A percentile compares a stretch with the other conserved stretches of the same genome.
Evolutionary conservation across 2,113 vertebrate genomes (phyloP).

Genomic region (Corydoras sp.): DNA sequence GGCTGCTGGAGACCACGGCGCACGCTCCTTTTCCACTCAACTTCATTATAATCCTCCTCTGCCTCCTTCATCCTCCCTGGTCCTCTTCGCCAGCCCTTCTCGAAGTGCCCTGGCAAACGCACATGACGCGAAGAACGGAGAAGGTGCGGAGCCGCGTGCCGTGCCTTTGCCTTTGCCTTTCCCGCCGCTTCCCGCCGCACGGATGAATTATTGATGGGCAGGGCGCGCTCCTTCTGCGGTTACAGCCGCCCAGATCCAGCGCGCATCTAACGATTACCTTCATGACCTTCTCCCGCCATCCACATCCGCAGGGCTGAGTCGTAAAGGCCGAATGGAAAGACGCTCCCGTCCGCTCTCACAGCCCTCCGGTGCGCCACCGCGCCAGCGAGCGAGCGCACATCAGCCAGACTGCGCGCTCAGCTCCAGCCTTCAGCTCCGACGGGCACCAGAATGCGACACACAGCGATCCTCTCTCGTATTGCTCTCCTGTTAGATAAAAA

Average conservation of each 20-base stretch:
- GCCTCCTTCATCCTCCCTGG: slow-evolving; percentile 78
- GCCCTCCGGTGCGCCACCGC: slow-evolving; percentile 24
- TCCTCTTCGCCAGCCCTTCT: slow-evolving; percentile 69
- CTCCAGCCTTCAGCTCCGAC: slow-evolving; percentile 21
- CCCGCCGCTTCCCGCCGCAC: slow-evolving; percentile 52
- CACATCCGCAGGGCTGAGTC: slow-evolving; percentile 35
- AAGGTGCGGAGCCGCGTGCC: slow-evolving; percentile 47
- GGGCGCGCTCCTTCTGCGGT: slow-evolving; percentile 45
- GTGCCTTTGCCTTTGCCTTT: slow-evolving; percentile 38
- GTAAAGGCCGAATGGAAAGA: slow-evolving; percentile 32
- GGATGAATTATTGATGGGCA: slow-evolving; percentile 58
- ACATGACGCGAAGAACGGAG: slow-evolving; percentile 65
- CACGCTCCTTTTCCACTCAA: slow-evolving; percentile 90
- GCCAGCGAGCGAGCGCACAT: slow-evolving; percentile 11
- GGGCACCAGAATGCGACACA: slow-evolving; percentile 18
- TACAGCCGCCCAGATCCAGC: slow-evolving; percentile 44
- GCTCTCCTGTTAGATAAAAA: background rate
- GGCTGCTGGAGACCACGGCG: slow-evolving; percentile 84
- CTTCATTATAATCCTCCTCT: slow-evolving; percentile 90
- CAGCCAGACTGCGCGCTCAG: slow-evolving; percentile 21
- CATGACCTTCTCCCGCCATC: slow-evolving; percentile 54
- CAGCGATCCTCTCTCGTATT: background rate
- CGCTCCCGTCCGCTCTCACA: slow-evolving; percentile 21
- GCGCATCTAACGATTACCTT: slow-evolving; percentile 47
- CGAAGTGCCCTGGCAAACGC: slow-evolving; percentile 61